Conservation (phyloP, 2,113 vertebrate species). For the Xiphophorus maculatus region DNA sequence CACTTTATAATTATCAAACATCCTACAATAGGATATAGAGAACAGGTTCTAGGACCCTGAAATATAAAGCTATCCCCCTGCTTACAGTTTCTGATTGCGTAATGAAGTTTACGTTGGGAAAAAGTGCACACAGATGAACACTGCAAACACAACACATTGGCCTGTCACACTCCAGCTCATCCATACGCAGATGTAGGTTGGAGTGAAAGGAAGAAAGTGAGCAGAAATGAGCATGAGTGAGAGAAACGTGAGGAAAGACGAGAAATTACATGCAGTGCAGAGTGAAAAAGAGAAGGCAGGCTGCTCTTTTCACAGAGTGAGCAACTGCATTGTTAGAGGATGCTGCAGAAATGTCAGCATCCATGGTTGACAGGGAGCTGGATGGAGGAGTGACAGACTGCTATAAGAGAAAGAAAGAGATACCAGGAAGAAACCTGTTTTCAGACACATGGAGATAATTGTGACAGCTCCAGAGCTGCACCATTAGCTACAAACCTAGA, state of each 20-base stretch:
- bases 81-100: slow-evolving; percentile 25
- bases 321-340: slow-evolving; percentile 32
- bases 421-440: slow-evolving; percentile 49
- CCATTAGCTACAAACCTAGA: slow-evolving; percentile 40
- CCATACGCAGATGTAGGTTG: slow-evolving; percentile 65
- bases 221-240: slow-evolving; percentile 50
- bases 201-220: slow-evolving; percentile 52
- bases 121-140: slow-evolving; percentile 17
- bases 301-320: slow-evolving; percentile 33
- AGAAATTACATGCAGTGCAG: slow-evolving; percentile 44
- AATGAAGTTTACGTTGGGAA: slow-evolving; percentile 14
- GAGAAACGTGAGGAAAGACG: slow-evolving; percentile 26
- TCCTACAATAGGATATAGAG: background rate
- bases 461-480: slow-evolving; percentile 53
- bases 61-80: background rate
- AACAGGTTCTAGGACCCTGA: slow-evolving; percentile 30
- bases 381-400: slow-evolving; percentile 48
- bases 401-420: slow-evolving; percentile 60
- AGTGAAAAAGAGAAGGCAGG: slow-evolving; percentile 40
- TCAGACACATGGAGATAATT: slow-evolving; percentile 49
- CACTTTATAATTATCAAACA: slow-evolving; percentile 7
- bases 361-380: slow-evolving; percentile 24
- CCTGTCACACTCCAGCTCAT: slow-evolving; percentile 51
- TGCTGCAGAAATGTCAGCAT: slow-evolving; percentile 41
- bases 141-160: slow-evolving; percentile 30